phyloP scores from a whole-genome alignment of 2,113 vertebrate genomes.

The Steatornis caripensis region DNA sequence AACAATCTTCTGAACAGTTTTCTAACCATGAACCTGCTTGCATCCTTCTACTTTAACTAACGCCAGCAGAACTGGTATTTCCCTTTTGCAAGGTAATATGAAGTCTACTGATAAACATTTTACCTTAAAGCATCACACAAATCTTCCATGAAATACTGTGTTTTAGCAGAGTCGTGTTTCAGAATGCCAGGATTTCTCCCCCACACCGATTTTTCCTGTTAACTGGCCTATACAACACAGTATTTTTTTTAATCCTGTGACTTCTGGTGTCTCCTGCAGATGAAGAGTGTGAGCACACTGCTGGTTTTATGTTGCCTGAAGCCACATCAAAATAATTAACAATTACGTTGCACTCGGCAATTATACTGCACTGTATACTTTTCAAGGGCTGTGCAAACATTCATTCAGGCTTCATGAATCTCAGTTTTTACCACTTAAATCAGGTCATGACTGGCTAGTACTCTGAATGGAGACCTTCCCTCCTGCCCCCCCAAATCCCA shows the following conservation, averaged over 20 bases:
- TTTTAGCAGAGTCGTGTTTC: not conserved
- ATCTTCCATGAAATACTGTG: not conserved
- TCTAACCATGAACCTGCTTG: not conserved
- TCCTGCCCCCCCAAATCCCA: not conserved
- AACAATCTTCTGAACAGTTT: not conserved
- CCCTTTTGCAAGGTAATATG: not conserved
- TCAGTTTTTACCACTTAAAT: not conserved
- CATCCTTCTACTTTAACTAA: not conserved
- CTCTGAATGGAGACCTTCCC: not conserved
- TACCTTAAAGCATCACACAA: not conserved
- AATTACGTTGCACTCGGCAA: not conserved
- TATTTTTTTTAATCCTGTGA: not conserved
- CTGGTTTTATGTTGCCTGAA: not conserved
- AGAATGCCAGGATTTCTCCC: not conserved
- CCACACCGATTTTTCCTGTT: not conserved
- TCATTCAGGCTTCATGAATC: not conserved
- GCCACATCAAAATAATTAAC: conserved; percentile 11
- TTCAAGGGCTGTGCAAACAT: not conserved
- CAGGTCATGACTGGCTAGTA: not conserved
- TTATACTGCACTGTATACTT: not conserved
- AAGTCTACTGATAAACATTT: not conserved
- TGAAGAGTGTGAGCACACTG: not conserved
- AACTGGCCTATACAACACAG: not conserved
- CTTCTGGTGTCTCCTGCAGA: not conserved
- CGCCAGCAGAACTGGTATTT: not conserved